These are phyloP conservation scores for Clavelina lepadiformis DNA, from an alignment of 23 tunicate genomes.

Conservation along the genomic window DNA sequence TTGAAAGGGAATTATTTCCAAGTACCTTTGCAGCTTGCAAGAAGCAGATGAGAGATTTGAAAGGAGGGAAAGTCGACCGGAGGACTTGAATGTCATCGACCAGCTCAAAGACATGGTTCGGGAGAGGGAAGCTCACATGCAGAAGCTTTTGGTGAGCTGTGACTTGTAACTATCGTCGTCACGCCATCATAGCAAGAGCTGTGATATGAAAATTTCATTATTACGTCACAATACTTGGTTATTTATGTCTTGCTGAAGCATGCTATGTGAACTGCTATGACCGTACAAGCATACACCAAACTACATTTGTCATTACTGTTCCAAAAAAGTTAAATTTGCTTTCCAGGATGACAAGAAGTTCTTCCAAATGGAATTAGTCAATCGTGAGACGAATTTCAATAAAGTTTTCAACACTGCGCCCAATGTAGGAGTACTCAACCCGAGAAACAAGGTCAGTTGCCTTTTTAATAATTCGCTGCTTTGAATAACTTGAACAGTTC, in stretches of 20 bases:
- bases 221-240: too few relatives aligned
- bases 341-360: conserved; percentile 91
- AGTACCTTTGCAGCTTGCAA: conserved; percentile 17
- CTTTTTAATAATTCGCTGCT: neutral
- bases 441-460: conserved; percentile 40
- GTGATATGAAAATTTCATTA: too few relatives aligned
- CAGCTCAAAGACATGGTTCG: conserved; percentile 69
- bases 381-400: conserved; percentile 97
- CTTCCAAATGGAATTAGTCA: conserved; percentile 95
- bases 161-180: too few relatives aligned
- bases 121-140: conserved; percentile 54
- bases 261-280: too few relatives aligned
- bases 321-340: too few relatives aligned
- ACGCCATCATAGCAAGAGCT: too few relatives aligned
- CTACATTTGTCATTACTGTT: too few relatives aligned
- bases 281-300: too few relatives aligned
- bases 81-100: conserved; percentile 74
- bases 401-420: conserved; percentile 90
- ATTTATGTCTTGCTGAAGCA: too few relatives aligned
- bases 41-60: conserved; percentile 82
- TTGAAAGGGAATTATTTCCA: too few relatives aligned
- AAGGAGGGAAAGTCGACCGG: conserved; percentile 79
- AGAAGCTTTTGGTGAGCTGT: conserved; percentile 56
- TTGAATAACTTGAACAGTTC: neutral
- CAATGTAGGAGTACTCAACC: conserved; percentile 93